phyloP scores from a whole-genome alignment of 2,113 vertebrate genomes.

The Actenoides hombroni region DNA sequence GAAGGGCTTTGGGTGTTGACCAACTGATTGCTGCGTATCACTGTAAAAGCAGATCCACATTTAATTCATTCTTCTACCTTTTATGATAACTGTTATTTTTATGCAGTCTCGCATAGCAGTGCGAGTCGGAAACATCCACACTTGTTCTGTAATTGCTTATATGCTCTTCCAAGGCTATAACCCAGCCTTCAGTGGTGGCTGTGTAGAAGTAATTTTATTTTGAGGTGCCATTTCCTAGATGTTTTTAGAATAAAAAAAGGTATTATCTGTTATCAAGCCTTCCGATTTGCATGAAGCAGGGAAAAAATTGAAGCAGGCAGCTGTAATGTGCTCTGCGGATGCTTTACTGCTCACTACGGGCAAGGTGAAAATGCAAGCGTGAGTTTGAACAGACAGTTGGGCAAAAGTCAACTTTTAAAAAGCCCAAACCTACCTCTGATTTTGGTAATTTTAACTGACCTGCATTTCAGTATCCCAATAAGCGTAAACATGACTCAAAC shows the following conservation, averaged over 20 bases:
- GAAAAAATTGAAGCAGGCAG: neutral
- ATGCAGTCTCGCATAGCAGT: neutral
- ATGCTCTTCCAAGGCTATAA: neutral
- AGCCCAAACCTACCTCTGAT: neutral
- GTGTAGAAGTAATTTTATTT: neutral
- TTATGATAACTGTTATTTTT: neutral
- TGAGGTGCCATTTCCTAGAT: neutral
- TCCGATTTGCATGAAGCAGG: neutral
- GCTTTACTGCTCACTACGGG: neutral
- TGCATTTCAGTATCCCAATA: neutral
- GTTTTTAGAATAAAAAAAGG: neutral
- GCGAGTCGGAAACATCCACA: neutral
- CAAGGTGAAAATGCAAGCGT: fast-evolving
- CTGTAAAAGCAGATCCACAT: neutral
- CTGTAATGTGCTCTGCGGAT: neutral
- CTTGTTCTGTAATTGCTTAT: neutral
- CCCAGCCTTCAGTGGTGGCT: neutral
- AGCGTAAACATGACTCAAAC: neutral
- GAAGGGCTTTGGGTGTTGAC: neutral
- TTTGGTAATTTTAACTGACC: neutral
- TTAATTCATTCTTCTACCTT: neutral
- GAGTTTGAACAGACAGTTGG: neutral
- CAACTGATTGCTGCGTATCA: neutral
- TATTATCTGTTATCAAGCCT: neutral
- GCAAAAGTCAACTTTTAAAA: neutral